Evolutionary conservation across 1,140 invertebrate species (phyloP).

Genomic region (Drosophila mauritiana): DNA sequence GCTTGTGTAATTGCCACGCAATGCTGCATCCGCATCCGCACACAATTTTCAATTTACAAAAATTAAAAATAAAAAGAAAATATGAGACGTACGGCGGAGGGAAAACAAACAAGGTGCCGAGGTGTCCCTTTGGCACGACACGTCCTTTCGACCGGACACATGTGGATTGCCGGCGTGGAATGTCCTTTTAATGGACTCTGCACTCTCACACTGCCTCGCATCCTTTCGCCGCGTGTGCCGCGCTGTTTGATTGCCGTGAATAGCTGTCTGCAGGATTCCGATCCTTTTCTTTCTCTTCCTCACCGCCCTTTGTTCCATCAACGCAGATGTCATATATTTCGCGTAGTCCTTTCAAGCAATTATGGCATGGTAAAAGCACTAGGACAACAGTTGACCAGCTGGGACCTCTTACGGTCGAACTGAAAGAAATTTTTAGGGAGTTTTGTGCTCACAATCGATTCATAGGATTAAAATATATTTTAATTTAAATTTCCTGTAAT

Average conservation of each 20-base stretch:
- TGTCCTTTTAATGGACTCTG: conserved; percentile 80
- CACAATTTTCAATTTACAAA: conserved; percentile 75
- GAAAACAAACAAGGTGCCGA: conserved; percentile 59
- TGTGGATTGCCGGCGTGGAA: conserved; percentile 79
- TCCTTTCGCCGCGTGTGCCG: conserved; percentile 74
- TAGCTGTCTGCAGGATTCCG: conserved; percentile 74
- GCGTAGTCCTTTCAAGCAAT: conserved; percentile 48
- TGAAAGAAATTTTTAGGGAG: conserved; percentile 7
- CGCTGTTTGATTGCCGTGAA: conserved; percentile 79
- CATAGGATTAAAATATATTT: too few species aligned
- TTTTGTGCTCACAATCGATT: background rate
- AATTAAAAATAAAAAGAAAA: conserved; percentile 28
- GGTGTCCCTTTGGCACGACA: conserved; percentile 39
- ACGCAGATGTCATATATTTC: conserved; percentile 58
- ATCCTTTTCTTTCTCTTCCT: conserved; percentile 56
- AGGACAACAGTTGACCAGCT: conserved; percentile 59
- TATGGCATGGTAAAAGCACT: conserved; percentile 24
- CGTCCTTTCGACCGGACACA: conserved; percentile 54
- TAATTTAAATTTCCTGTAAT: too few species aligned
- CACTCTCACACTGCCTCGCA: conserved; percentile 65
- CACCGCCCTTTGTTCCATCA: conserved; percentile 42
- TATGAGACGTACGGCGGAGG: conserved; percentile 17
- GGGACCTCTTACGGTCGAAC: conserved; percentile 24
- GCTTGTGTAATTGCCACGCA: conserved; percentile 75
- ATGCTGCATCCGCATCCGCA: conserved; percentile 67